A percentile compares a stretch with the other conserved stretches of the same genome.
Evolutionary conservation across 2,888 invertebrate species (phyloP).

Genomic region (Eudemis profundana): DNA sequence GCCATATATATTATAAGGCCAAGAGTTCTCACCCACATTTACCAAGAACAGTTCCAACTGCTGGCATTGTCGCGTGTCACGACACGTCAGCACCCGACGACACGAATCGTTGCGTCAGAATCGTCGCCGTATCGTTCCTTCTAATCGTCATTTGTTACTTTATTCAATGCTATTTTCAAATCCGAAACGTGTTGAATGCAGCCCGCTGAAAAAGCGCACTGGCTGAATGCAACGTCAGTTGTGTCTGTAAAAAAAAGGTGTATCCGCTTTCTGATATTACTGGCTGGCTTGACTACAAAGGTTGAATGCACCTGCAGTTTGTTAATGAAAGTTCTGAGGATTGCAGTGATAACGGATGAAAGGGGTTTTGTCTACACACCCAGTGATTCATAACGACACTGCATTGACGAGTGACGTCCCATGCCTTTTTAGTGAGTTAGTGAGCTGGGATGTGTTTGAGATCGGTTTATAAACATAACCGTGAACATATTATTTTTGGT

Average conservation of each 20-base stretch:
- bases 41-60: too few relatives aligned
- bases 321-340: slow-evolving; percentile 17
- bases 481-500: too few relatives aligned
- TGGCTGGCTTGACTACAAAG: slow-evolving; percentile 30
- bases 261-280: slow-evolving; percentile 30
- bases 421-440: not conserved
- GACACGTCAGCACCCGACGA: too few relatives aligned
- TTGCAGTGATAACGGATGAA: slow-evolving; percentile 5
- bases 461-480: too few relatives aligned
- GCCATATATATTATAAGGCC: too few relatives aligned
- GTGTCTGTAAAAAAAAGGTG: slow-evolving; percentile 46
- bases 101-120: not conserved
- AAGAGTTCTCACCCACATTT: too few relatives aligned
- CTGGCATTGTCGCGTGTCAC: too few relatives aligned
- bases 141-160: slow-evolving; percentile 49
- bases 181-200: slow-evolving; percentile 54
- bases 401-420: not conserved
- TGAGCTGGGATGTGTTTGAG: not conserved
- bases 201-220: slow-evolving; percentile 52
- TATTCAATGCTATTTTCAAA: slow-evolving; percentile 59
- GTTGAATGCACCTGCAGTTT: slow-evolving; percentile 24
- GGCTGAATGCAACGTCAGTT: slow-evolving; percentile 55
- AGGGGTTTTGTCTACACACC: not conserved
- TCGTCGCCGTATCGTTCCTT: slow-evolving; percentile 6
- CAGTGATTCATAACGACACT: not conserved